Evolutionary conservation across 2,888 invertebrate species (phyloP), one percentile per base, ranked within the genome.

Genomic region (Lithophane socia): DNA sequence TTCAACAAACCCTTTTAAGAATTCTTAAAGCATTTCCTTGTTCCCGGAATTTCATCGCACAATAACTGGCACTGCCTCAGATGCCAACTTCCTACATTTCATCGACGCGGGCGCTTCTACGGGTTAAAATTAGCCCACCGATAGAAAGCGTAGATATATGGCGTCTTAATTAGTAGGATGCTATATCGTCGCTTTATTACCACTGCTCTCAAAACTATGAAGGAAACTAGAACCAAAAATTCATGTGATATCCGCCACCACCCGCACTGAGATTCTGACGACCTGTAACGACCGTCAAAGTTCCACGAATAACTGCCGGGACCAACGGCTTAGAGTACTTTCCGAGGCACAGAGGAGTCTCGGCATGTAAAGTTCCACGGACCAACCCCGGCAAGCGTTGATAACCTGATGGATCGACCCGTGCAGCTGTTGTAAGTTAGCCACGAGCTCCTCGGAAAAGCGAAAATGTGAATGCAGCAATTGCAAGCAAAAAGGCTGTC

Each of bases 61-160:
- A 54, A 63, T 75, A 80, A 69, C 73, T 71, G 83, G 64, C 78
- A 72, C 79, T 70, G 52, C 72, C 37, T 54, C 54, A 56, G 73
- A 66, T 52, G 83, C 64, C 66, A 73, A 84, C 85, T 84, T 86
- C 85, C 87, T 80, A 84, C 74, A 77, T 84, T 68, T 70, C 54
- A 73, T 80, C 77, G 73, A 68, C 73, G 76, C 77, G 42, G 3
- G 37, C 68, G 68, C 68, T 8, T 61, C n/a, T 60, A 60, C 37
- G 56, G 42, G 67, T 70, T 86, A 85, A 77, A 82, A 86, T 80
- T 87, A 85, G 83, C 47, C 16, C 61, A n/a, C 42, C 60, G 71
- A 76, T 77, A 86, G 74, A 79, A 84, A 86, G 66, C 65, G 54
- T 44, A 52, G 75, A 65, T 78, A 73, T 67, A 61, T 44, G 47